phyloP scores from a whole-genome alignment of 2,888 invertebrate genomes.

The Drosophila lutescens region DNA sequence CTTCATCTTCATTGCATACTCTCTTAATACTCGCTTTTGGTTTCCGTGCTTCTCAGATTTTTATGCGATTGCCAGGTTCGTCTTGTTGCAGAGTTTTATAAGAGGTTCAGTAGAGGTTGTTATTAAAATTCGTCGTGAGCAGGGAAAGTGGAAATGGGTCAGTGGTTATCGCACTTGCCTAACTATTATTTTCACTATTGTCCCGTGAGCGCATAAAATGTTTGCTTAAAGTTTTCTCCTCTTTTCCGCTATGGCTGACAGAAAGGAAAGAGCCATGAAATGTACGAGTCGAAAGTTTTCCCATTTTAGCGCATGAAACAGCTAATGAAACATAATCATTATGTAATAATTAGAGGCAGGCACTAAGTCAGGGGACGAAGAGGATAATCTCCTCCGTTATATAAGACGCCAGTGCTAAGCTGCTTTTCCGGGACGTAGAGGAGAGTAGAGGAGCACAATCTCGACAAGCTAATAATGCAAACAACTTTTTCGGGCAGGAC shows the following conservation, averaged over 20 bases:
- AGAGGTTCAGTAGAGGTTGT: constrained; percentile 69
- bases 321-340: constrained; percentile 73
- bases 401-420: constrained; percentile 12
- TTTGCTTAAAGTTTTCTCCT: constrained; percentile 50
- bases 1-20: constrained; percentile 34
- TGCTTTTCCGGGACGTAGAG: background rate
- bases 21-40: constrained; percentile 30
- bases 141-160: background rate
- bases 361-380: constrained; percentile 47
- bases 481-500: constrained; percentile 48
- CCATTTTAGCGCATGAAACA: constrained; percentile 42
- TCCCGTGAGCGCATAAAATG: constrained; percentile 25
- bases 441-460: constrained; percentile 46
- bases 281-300: constrained; percentile 60
- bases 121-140: constrained; percentile 61
- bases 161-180: constrained; percentile 24
- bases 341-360: constrained; percentile 69
- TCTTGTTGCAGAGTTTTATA: constrained; percentile 53
- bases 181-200: constrained; percentile 68
- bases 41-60: constrained; percentile 34
- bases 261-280: constrained; percentile 44
- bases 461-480: constrained; percentile 75
- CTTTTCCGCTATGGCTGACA: background rate
- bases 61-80: constrained; percentile 52
- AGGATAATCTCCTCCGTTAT: constrained; percentile 22